Evolutionary conservation across 2,113 vertebrate genomes (phyloP).

Genomic region (Meleagris gallopavo): DNA sequence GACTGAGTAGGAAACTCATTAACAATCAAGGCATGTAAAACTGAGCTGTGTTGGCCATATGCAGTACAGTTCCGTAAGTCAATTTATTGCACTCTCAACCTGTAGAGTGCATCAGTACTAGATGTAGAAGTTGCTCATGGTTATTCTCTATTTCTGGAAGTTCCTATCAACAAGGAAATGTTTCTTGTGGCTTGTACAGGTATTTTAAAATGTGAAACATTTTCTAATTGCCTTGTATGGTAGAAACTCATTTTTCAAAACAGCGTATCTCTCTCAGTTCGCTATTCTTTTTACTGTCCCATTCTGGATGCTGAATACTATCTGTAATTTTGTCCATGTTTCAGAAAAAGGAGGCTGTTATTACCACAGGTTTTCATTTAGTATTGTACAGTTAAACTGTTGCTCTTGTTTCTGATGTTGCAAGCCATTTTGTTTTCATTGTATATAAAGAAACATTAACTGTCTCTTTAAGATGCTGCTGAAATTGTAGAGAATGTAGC

Average conservation of each 20-base stretch:
- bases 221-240: conserved; percentile 82
- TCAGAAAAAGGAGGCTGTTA: conserved; percentile 80
- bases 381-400: conserved; percentile 84
- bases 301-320: conserved; percentile 80
- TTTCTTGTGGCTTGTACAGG: conserved; percentile 83
- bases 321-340: conserved; percentile 82
- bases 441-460: conserved; percentile 85
- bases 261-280: conserved; percentile 76
- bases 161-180: conserved; percentile 77
- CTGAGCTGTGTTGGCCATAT: conserved; percentile 72
- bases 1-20: conserved; percentile 75
- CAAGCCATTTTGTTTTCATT: conserved; percentile 86
- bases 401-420: conserved; percentile 84
- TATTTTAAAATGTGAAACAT: conserved; percentile 85
- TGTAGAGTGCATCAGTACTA: conserved; percentile 68
- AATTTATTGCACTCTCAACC: conserved; percentile 71
- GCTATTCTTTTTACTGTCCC: conserved; percentile 75
- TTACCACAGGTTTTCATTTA: conserved; percentile 79
- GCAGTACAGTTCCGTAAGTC: conserved; percentile 72
- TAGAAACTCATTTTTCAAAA: conserved; percentile 80
- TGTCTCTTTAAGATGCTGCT: conserved; percentile 89
- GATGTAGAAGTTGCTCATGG: conserved; percentile 77
- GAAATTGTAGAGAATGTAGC: conserved; percentile 90
- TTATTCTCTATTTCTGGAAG: conserved; percentile 78
- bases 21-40: conserved; percentile 78